phyloP scores from a whole-genome alignment of 2,797 vertebrate genomes.

The Gallirallus australis region DNA sequence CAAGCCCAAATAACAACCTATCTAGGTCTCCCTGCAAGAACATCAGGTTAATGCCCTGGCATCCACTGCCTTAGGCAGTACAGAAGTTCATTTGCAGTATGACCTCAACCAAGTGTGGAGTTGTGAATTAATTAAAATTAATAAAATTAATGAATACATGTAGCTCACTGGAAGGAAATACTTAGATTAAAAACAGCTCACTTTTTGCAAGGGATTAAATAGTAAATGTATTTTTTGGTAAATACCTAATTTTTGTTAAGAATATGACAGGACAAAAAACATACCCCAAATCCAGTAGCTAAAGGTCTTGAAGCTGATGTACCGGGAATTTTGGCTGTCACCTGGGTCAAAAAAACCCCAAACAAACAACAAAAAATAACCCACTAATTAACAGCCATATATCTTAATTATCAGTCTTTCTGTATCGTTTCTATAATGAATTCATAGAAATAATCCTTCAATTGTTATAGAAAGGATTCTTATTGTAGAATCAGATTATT shows the following conservation, averaged over 20 bases:
- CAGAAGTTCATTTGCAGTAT: not conserved
- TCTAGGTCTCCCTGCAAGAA: not conserved
- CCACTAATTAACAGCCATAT: not conserved
- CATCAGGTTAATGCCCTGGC: not conserved
- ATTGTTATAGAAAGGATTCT: not conserved
- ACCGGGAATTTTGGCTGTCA: constrained; percentile 91
- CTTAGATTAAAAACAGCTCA: not conserved
- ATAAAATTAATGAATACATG: not conserved
- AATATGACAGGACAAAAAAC: constrained; percentile 67
- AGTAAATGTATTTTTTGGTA: not conserved
- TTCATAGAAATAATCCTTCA: constrained; percentile 31
- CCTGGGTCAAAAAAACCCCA: constrained; percentile 73
- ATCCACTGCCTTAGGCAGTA: not conserved
- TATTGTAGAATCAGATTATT: not conserved
- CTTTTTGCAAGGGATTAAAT: not conserved
- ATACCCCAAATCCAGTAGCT: constrained; percentile 90
- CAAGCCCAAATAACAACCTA: not conserved
- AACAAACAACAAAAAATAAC: accelerated
- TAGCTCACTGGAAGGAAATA: not conserved
- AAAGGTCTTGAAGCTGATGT: constrained; percentile 88
- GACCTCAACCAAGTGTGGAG: not conserved
- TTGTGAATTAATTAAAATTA: not conserved
- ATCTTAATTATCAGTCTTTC: not conserved
- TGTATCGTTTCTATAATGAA: not conserved
- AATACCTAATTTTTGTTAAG: not conserved